Percentiles rank a stretch among this genome's conserved stretches.
Conservation (phyloP, 2,113 vertebrate species). For the Phalacrocorax brasilianus region DNA sequence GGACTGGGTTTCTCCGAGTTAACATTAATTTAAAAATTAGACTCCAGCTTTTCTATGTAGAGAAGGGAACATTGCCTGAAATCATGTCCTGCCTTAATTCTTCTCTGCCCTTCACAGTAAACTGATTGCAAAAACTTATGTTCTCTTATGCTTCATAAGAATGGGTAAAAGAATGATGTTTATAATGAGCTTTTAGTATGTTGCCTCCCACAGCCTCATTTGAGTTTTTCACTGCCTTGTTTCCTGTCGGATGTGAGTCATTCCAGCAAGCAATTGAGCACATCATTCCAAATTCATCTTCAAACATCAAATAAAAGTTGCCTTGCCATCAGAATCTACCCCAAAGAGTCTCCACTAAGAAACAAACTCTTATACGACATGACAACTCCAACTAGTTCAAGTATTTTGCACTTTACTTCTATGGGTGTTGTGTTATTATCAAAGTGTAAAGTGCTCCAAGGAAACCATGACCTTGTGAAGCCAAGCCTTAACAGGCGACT, state of each 20-base stretch:
- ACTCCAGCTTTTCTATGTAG: not conserved
- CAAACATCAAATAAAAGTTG: not conserved
- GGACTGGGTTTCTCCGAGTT: not conserved
- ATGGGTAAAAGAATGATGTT: not conserved
- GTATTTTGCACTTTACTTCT: not conserved
- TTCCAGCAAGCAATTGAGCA: not conserved
- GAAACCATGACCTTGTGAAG: not conserved
- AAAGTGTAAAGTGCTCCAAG: not conserved
- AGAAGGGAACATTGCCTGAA: not conserved
- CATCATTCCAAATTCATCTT: not conserved
- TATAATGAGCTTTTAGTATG: not conserved
- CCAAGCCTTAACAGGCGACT: not conserved
- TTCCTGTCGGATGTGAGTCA: slow-evolving; percentile 20
- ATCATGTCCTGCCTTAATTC: not conserved
- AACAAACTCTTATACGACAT: not conserved
- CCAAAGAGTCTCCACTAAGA: not conserved
- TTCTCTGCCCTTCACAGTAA: not conserved
- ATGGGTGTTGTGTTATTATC: not conserved
- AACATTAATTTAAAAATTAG: not conserved
- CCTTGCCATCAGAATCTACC: not conserved
- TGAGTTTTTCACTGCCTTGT: slow-evolving; percentile 18
- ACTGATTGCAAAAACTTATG: not conserved
- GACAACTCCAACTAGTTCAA: not conserved
- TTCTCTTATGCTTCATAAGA: not conserved
- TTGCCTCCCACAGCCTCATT: slow-evolving; percentile 7